Conservation (phyloP, 1,140 invertebrate species). For the Lepeophtheirus salmonis region DNA sequence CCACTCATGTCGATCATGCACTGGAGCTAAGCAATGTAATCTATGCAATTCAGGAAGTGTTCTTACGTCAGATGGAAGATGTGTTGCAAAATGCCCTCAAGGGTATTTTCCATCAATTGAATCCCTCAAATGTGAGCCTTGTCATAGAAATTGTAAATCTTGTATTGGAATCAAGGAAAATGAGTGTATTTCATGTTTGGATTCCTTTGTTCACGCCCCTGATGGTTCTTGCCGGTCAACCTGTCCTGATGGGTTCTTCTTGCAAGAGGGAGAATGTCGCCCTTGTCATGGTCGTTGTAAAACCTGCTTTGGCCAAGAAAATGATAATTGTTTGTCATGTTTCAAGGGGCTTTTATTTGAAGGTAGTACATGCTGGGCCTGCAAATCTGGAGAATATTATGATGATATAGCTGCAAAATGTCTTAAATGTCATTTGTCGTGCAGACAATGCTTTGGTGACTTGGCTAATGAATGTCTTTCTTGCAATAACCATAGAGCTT, state of each 20-base stretch:
- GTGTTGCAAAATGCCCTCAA: not conserved
- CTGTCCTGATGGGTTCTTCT: not conserved
- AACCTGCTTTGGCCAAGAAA: not conserved
- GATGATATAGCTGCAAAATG: not conserved
- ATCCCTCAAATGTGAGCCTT: not conserved
- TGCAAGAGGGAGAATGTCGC: not conserved
- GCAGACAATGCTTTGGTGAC: not conserved
- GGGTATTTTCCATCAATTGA: not conserved
- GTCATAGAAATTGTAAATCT: not conserved
- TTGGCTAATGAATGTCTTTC: not conserved
- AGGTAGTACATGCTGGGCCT: not conserved
- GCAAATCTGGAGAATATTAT: not conserved
- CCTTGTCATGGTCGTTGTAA: not conserved
- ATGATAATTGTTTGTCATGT: not conserved
- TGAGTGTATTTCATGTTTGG: not conserved
- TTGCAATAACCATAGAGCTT: not conserved
- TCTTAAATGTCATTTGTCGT: not conserved
- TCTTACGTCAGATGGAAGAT: not conserved
- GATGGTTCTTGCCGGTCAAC: not conserved
- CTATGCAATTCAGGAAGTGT: not conserved
- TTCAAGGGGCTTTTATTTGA: not conserved
- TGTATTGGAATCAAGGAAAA: not conserved
- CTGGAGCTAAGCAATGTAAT: not conserved
- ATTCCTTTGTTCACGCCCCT: not conserved
- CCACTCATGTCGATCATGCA: not conserved